phyloP scores from a whole-genome alignment of 2,113 vertebrate genomes.

The Oriolus oriolus region DNA sequence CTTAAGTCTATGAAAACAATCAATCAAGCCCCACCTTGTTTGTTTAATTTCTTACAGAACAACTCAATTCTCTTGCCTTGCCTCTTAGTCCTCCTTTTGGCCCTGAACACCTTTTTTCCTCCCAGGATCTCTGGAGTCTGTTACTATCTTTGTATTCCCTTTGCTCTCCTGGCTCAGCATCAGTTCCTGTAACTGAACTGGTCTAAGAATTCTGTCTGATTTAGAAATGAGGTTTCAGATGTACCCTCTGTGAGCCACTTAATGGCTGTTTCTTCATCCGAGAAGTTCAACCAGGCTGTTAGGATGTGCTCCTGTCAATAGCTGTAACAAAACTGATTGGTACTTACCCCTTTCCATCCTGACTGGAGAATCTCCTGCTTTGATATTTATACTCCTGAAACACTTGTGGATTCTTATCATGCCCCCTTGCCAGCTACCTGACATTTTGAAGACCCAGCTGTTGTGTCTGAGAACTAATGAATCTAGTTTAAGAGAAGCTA shows the following conservation, averaged over 20 bases:
- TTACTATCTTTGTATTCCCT: conserved; percentile 25
- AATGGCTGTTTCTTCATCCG: background rate
- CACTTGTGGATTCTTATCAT: background rate
- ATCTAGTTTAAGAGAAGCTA: background rate
- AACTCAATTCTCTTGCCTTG: background rate
- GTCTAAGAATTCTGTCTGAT: conserved; percentile 4
- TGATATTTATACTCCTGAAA: background rate
- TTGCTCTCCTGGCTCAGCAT: background rate
- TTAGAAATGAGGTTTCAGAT: conserved; percentile 44
- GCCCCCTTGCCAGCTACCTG: background rate
- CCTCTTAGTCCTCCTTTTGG: background rate
- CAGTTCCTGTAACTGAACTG: background rate
- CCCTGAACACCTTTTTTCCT: background rate
- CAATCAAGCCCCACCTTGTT: background rate
- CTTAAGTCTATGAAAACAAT: background rate
- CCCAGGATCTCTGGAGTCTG: background rate
- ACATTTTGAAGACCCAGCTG: background rate
- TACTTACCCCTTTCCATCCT: background rate
- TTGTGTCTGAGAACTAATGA: background rate
- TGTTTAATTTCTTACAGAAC: background rate
- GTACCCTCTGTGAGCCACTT: background rate
- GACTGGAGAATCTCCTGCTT: background rate
- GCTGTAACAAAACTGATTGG: background rate
- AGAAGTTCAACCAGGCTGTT: background rate
- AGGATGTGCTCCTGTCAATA: background rate